Conservation (phyloP, 2,888 invertebrate genomes). For the Seira ritae region DNA sequence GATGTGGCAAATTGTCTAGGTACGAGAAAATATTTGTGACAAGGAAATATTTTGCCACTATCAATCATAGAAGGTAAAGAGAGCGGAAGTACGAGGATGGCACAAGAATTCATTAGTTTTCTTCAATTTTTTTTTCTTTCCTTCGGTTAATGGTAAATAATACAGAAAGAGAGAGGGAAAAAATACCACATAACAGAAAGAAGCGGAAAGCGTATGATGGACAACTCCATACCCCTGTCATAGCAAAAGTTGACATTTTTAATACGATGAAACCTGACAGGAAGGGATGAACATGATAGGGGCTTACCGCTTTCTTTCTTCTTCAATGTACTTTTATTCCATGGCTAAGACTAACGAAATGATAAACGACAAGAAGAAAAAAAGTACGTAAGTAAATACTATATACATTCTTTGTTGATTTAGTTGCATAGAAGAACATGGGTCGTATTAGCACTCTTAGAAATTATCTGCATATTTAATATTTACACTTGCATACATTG, state of each 20-base stretch:
- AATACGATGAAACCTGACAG: constrained; percentile 15
- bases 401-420: no score
- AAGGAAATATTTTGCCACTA: constrained; percentile 7
- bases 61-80: constrained; percentile 22
- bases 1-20: constrained; percentile 32
- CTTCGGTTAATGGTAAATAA: constrained; percentile 3
- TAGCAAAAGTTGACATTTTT: constrained; percentile 1
- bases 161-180: not conserved
- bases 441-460: no score
- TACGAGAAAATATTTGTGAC: constrained; percentile 17
- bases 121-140: not conserved
- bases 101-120: not conserved
- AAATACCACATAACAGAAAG: not conserved
- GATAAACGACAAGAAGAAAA: no score
- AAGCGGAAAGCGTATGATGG: constrained; percentile 18
- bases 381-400: not conserved
- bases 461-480: no score
- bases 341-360: no score
- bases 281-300: not conserved
- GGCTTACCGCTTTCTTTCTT: no score
- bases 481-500: no score
- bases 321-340: no score
- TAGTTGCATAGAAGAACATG: no score
- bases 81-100: not conserved
- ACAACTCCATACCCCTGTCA: constrained; percentile 36